A percentile compares a stretch with the other conserved stretches of the same genome.
phyloP scores from a whole-genome alignment of 2,888 invertebrate genomes.

The Lasiommata megera region DNA sequence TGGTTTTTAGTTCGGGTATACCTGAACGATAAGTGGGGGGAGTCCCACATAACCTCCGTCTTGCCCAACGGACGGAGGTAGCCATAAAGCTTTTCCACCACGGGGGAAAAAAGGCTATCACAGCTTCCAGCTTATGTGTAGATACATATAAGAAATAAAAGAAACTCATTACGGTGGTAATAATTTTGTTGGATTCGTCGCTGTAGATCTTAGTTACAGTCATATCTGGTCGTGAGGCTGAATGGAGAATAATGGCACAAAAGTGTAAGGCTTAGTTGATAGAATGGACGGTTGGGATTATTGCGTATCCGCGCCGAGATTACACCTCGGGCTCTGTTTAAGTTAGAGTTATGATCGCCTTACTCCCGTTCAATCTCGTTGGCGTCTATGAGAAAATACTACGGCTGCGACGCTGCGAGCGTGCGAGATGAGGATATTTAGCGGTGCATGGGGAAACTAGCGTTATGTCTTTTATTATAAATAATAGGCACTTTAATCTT shows the following conservation, averaged over 20 bases:
- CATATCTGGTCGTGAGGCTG: conserved; percentile 29
- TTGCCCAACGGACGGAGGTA: no score
- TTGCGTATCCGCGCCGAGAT: conserved; percentile 66
- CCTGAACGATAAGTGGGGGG: no score
- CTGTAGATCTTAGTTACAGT: conserved; percentile 25
- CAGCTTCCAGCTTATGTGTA: no score
- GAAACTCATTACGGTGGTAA: conserved; percentile 1
- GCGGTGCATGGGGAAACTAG: conserved; percentile 25
- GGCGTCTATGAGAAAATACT: conserved; percentile 76
- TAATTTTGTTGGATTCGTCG: conserved; percentile 11
- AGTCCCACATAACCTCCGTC: no score
- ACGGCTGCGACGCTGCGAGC: conserved; percentile 55
- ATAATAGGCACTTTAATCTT: conserved; percentile 8
- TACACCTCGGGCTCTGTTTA: conserved; percentile 67
- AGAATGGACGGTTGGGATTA: conserved; percentile 68
- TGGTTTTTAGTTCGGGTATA: no score
- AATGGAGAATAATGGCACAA: conserved; percentile 47
- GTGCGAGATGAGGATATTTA: conserved; percentile 54
- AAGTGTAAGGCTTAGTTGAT: conserved; percentile 58
- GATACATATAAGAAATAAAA: background rate
- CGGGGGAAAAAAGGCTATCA: no score
- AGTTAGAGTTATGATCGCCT: conserved; percentile 76
- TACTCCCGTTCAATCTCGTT: conserved; percentile 71
- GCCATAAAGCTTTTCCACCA: no score
- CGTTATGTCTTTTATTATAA: background rate